Base-by-base conservation (phyloP, 2,888 invertebrate species). In the Volucella bombylans region DNA sequence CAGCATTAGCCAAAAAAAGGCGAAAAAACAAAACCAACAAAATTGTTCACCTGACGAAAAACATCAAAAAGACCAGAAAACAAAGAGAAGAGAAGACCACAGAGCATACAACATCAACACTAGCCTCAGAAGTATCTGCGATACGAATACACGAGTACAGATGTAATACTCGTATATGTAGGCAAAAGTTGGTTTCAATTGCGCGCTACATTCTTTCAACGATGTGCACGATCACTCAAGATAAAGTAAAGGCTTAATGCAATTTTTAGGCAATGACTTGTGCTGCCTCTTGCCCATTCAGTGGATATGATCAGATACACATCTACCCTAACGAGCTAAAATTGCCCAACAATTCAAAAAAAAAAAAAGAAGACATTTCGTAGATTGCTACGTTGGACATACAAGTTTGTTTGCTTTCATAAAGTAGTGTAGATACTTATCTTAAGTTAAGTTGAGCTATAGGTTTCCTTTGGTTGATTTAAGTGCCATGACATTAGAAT, bases 41-140 rank as follows among this genome's bases (percentile, higher is more conserved):
- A 31, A 31, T 31, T 71, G 71, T 62, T 83, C 83, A 83, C 79
- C 79, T 83, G 83, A 83, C 83, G 65, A 65, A 83, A 74, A 79
- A 64, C 54, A 52, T 50, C 15, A 79, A 65, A 71, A 64, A 61
- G 43, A 18, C 39, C 31, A 50, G 41, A 69, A 54, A 39, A 38
- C 43, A 69, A 62, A 31, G 11, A 47, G 50, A 65, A 65, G 39
- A 50, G 15, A n/a, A 43, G 52, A 54, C 49, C 52, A 50, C 52
- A 71, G 6, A 52, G 31, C 15, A 43, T 14, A 54, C 47, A 49
- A 14, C 45, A 68, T 62, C 61, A 61, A 47, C 57, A 52, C 64
- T 65, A 83, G 74, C 49, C 14, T 65, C 64, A 55, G 49, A 45
- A 18, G 73, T 64, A 64, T 31, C 31, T 79, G 49, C 18, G 55